Conservation (phyloP, 2,797 vertebrate genomes). For the Lycodopsis pacificus region DNA sequence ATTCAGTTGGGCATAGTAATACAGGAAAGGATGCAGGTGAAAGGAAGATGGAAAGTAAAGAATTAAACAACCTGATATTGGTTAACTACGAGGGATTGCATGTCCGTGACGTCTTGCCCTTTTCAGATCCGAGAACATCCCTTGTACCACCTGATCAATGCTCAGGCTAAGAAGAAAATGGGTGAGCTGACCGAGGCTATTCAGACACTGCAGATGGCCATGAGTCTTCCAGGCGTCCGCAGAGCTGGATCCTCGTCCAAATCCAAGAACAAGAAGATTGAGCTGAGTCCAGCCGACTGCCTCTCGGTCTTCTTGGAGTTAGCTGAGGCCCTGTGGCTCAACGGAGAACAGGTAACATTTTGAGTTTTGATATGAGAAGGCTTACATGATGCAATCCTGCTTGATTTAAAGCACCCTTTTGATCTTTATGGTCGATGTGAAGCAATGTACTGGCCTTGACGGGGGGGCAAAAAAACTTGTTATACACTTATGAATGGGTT, state of each 20-base stretch:
- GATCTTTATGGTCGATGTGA: not conserved
- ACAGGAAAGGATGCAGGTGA: not conserved
- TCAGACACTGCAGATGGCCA: slow-evolving; percentile 95
- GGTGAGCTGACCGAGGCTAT: slow-evolving; percentile 93
- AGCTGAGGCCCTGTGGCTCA: slow-evolving; percentile 92
- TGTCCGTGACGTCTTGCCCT: slow-evolving; percentile 14
- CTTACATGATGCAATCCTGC: not conserved
- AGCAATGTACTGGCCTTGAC: not conserved
- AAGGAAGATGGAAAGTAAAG: not conserved
- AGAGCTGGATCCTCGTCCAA: slow-evolving; percentile 84
- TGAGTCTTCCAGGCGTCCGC: slow-evolving; percentile 92
- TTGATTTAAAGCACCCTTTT: not conserved
- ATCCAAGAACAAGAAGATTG: slow-evolving; percentile 84
- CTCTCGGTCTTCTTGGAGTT: slow-evolving; percentile 94
- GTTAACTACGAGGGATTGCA: not conserved
- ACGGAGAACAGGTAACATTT: slow-evolving; percentile 90
- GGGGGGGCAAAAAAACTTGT: not conserved
- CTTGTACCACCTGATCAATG: slow-evolving; percentile 95
- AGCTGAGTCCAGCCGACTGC: slow-evolving; percentile 88
- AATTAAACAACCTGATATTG: not conserved
- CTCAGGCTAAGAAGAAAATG: slow-evolving; percentile 92
- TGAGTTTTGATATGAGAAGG: not conserved
- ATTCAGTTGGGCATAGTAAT: not conserved
- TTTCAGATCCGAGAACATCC: slow-evolving; percentile 93
- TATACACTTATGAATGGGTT: slow-evolving; percentile 11